These are phyloP conservation scores for Diorhabda elongata DNA, from an alignment of 1,140 invertebrate genomes.

Conservation along the genomic window DNA sequence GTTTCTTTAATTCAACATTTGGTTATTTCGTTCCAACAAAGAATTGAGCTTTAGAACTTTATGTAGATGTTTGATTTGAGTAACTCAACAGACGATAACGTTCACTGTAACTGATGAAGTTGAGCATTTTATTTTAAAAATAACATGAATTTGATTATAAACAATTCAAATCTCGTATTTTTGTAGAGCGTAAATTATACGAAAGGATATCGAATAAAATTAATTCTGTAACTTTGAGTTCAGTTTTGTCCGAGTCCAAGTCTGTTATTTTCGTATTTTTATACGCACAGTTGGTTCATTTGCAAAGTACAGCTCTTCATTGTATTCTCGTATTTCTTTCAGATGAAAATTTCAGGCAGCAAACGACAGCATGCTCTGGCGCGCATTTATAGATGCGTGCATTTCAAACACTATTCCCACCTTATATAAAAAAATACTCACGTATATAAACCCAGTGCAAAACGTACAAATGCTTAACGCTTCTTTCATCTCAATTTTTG, in stretches of 20 bases:
- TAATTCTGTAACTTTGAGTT: too few relatives aligned
- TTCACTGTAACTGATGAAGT: too few relatives aligned
- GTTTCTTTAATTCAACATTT: too few relatives aligned
- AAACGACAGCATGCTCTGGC: constrained; percentile 16
- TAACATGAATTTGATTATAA: too few relatives aligned
- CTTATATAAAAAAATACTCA: neutral
- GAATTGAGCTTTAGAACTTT: too few relatives aligned
- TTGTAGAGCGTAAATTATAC: too few relatives aligned
- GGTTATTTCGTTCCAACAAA: too few relatives aligned
- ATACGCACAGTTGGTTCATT: constrained; percentile 22
- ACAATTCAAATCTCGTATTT: too few relatives aligned
- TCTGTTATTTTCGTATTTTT: constrained; percentile 17
- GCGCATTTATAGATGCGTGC: constrained; percentile 9
- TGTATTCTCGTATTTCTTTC: constrained; percentile 18
- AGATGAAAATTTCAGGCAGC: constrained; percentile 9
- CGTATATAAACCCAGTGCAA: neutral
- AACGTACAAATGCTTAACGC: neutral
- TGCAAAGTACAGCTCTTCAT: constrained; percentile 21
- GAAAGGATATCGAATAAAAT: too few relatives aligned
- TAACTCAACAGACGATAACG: too few relatives aligned
- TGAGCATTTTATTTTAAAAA: too few relatives aligned
- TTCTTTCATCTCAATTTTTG: neutral
- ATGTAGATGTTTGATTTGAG: too few relatives aligned
- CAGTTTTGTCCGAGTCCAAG: neutral
- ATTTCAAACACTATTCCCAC: constrained; percentile 2